Base-by-base conservation (phyloP, 2,113 vertebrate species). In the Hylia prasina region DNA sequence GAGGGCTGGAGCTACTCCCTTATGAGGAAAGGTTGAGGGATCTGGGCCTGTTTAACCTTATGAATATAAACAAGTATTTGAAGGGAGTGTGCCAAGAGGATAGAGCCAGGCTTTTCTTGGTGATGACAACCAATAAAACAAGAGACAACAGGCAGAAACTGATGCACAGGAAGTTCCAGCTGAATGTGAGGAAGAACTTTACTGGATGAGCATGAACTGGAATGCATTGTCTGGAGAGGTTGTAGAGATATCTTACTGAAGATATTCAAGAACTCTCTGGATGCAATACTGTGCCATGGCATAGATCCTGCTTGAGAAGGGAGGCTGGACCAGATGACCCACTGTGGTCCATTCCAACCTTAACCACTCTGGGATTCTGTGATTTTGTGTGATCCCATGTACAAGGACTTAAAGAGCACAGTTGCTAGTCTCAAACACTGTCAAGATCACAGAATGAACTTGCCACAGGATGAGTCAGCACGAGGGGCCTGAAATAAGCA, bases 401-500 rank as follows among this genome's bases (percentile, higher is more conserved):
- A 10, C 31, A 42, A 48, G 51, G 11, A 50, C 13, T 37, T 18
- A 17, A 68, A 44, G 7, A 76, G 20, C 13, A 42, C 17, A 21
- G 13, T 27, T 57, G 20, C 20, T 35, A 31, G 25, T 66, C 44
- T 68, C 17, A 42, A 44, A 44, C 10, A 7, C 27, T 18, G 21
- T 27, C 37, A 68, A 14, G 37, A 25, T 5, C 7, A 68, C 11
- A 31, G 37, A 37, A 51, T 25, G 37, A 58, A 27, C 14, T 50
- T 58, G 25, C 6, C 31, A 22, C 14, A 27, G 35, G 37, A 31
- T 35, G 15, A 35, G 17, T 42, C 35, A 66, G 10, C 16, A 37
- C 16, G 68, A 11, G 0, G 1, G 7, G 17, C 17, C 37, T 42
- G 21, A 50, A 9, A 31, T 58, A 50, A 35, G 35, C n/a, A 73